Percentiles rank a stretch among this genome's conserved stretches.
phyloP scores from a whole-genome alignment of 2,797 vertebrate species.

The Distichodus sexfasciatus region DNA sequence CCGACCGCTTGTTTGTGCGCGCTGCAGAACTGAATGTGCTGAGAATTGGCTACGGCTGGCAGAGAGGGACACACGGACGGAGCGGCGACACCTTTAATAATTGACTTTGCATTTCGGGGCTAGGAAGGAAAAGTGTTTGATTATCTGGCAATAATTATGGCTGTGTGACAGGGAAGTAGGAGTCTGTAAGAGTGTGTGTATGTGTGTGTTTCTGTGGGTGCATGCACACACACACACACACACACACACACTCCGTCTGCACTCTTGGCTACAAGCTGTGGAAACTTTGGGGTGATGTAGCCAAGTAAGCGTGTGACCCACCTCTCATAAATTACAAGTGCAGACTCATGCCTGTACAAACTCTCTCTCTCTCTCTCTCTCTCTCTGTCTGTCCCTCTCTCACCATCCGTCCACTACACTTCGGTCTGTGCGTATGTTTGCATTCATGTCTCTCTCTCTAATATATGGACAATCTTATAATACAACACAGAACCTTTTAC shows the following conservation, averaged over 20 bases:
- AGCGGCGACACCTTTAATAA: background rate
- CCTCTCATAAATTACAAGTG: constrained; percentile 70
- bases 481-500: too few relatives aligned
- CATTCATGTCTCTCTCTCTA: too few relatives aligned
- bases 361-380: constrained; percentile 25
- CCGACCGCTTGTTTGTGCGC: constrained; percentile 64
- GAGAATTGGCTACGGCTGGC: constrained; percentile 52
- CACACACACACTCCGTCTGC: constrained; percentile 48
- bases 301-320: constrained; percentile 76
- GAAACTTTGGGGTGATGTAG: constrained; percentile 75
- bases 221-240: constrained; percentile 1
- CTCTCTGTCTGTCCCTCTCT: constrained; percentile 2
- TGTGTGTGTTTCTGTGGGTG: background rate
- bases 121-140: background rate
- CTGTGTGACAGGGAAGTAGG: background rate
- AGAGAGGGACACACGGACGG: background rate
- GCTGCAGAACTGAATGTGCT: constrained; percentile 63
- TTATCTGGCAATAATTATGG: constrained; percentile 5
- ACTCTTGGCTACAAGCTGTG: constrained; percentile 71
- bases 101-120: background rate
- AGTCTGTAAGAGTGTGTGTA: background rate
- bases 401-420: too few relatives aligned
- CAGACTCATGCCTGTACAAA: constrained; percentile 52
- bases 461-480: too few relatives aligned
- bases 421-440: too few relatives aligned